These are phyloP conservation scores for Diplodus sargus DNA, from an alignment of 2,797 vertebrate genomes.

Conservation along the genomic window DNA sequence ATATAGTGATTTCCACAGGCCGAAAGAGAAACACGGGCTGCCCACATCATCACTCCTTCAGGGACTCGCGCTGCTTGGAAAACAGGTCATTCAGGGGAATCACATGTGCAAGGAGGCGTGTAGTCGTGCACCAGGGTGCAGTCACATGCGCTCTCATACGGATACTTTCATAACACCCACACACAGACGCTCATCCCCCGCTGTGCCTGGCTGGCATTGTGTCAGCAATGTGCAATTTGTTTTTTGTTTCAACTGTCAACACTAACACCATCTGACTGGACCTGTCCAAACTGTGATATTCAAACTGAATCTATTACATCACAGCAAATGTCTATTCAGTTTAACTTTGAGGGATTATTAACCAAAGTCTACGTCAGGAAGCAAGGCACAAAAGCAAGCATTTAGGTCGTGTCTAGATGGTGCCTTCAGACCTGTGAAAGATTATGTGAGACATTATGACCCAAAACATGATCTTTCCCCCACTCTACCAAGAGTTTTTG, in stretches of 20 bases:
- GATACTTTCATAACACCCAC: neutral
- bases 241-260: constrained; percentile 46
- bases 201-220: constrained; percentile 10
- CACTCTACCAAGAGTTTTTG: no score
- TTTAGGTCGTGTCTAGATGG: no score
- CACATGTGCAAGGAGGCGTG: constrained; percentile 29
- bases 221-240: constrained; percentile 8
- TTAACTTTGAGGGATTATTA: neutral
- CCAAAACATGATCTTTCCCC: no score
- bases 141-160: neutral
- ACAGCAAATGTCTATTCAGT: neutral
- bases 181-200: neutral
- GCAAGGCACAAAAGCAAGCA: neutral
- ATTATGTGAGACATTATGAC: no score
- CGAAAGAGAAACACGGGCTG: constrained; percentile 39
- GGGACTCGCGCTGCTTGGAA: constrained; percentile 50
- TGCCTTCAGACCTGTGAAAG: no score
- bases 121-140: constrained; percentile 11
- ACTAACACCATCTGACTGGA: constrained; percentile 24
- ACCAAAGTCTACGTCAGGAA: neutral
- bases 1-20: constrained; percentile 24
- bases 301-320: constrained; percentile 9
- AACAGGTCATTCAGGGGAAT: constrained; percentile 56
- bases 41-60: constrained; percentile 48
- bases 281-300: constrained; percentile 14